These are phyloP conservation scores for Apamea anceps DNA, from an alignment of 2,888 invertebrate species.

Conservation along the genomic window DNA sequence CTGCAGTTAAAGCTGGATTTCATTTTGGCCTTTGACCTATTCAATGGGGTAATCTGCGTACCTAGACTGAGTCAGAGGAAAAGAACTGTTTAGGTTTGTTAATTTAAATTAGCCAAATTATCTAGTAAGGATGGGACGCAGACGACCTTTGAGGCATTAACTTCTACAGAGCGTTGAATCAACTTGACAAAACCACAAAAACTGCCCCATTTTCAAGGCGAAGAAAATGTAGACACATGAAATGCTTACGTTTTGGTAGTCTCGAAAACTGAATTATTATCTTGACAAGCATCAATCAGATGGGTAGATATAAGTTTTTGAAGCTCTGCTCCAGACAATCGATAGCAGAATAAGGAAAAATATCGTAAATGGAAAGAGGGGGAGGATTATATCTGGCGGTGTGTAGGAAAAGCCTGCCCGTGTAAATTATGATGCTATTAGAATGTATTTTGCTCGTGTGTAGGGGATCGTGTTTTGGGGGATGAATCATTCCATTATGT, in stretches of 20 bases:
- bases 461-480: constrained; percentile 12
- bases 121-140: constrained; percentile 70
- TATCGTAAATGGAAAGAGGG: constrained; percentile 23
- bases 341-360: constrained; percentile 47
- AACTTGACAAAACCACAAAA: constrained; percentile 23
- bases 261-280: constrained; percentile 16
- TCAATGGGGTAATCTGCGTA: constrained; percentile 75
- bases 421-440: constrained; percentile 46
- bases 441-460: constrained; percentile 43
- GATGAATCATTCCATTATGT: constrained; percentile 41
- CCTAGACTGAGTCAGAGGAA: constrained; percentile 83
- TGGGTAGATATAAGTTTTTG: constrained; percentile 1
- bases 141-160: constrained; percentile 55
- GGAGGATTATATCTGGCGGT: constrained; percentile 14
- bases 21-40: constrained; percentile 77
- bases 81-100: constrained; percentile 82
- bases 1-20: constrained; percentile 82
- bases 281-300: constrained; percentile 1
- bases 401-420: constrained; percentile 34
- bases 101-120: constrained; percentile 79
- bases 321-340: constrained; percentile 14
- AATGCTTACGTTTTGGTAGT: neutral
- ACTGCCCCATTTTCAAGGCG: neutral
- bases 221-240: constrained; percentile 7
- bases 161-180: constrained; percentile 40